A percentile compares a stretch with the other conserved stretches of the same genome.
These are phyloP conservation scores for Jordanella pulchra DNA, from an alignment of 2,797 vertebrate species.

Conservation along the genomic window DNA sequence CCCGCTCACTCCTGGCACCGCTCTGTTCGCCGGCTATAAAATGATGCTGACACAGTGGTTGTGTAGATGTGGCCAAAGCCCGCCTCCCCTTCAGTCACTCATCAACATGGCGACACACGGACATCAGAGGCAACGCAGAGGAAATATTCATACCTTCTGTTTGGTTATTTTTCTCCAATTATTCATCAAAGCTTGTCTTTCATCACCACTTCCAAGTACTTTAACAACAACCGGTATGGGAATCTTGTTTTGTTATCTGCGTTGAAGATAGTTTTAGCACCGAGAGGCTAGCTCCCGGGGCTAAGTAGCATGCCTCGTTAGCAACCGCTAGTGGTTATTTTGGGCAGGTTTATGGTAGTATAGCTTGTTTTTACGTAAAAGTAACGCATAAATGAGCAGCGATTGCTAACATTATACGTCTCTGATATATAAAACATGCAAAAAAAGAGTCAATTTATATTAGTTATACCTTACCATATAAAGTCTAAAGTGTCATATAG, in stretches of 20 bases:
- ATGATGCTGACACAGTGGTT: neutral
- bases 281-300: slow-evolving; percentile 6
- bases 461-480: neutral
- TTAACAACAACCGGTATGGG: rapidly evolving
- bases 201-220: rapidly evolving
- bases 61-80: neutral
- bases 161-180: slow-evolving; percentile 55
- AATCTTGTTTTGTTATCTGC: neutral
- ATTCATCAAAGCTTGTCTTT: slow-evolving; percentile 25
- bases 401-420: too few relatives aligned
- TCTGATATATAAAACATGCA: too few relatives aligned
- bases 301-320: slow-evolving; percentile 27
- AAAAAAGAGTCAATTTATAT: too few relatives aligned
- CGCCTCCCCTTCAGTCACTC: slow-evolving; percentile 31
- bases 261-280: neutral
- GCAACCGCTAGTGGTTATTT: neutral
- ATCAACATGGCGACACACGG: slow-evolving; percentile 74
- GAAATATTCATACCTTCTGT: slow-evolving; percentile 33
- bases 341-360: too few relatives aligned
- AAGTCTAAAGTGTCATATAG: neutral
- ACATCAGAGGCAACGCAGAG: slow-evolving; percentile 41
- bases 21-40: neutral
- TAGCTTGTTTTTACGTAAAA: too few relatives aligned
- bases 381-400: neutral
- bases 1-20: neutral